Base-by-base conservation (phyloP, 2,113 vertebrate species). In the Silurus glanis region DNA sequence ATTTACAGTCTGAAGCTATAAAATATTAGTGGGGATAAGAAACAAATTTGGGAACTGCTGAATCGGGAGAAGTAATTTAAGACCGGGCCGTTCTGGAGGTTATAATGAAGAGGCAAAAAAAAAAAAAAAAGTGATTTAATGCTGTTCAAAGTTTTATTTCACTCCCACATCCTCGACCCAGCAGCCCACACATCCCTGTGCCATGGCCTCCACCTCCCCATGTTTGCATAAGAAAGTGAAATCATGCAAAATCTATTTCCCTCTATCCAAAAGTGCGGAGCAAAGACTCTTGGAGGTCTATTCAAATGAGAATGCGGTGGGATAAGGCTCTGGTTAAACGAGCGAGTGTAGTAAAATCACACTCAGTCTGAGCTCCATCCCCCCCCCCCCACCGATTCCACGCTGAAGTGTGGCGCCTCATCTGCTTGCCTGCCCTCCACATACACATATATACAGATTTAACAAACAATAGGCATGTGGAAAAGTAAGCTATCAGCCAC, bases 161-260 rank as follows among this genome's bases (percentile, higher is more conserved):
- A 72, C 80, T 71, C 69, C 87, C 83, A 90, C 88, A 85, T 90
- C 88, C 86, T 83, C 69, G 56, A 66, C 76, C 56, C 19, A 55
- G 83, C 28, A 85, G 83, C 85, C 80, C 85, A 83, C 84, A 78
- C 80, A 66, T 64, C 87, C 66, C 76, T 21, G 58, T 25, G 21
- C 55, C 23, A 28, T 28, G 49, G 83, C 49, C 78, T 84, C 55
- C 83, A 71, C 59, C 84, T 74, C 62, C 12, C 59, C 71, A 17
- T 86, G 62, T 88, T 86, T 89, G 83, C 87, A 83, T 78, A 66
- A 82, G 66, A 85, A 83, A 69, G 62, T 84, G 75, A 85, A 89
- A 84, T 90, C 88, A 89, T 69, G 80, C 87, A 87, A 88, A 88
- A 89, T 87, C 88, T 80, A 80, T 88, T 85, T 79, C 82, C 88